Evolutionary conservation across 2,888 invertebrate species (phyloP), one percentile per base, ranked within the genome.

Genomic region (Petrophora chlorosata): DNA sequence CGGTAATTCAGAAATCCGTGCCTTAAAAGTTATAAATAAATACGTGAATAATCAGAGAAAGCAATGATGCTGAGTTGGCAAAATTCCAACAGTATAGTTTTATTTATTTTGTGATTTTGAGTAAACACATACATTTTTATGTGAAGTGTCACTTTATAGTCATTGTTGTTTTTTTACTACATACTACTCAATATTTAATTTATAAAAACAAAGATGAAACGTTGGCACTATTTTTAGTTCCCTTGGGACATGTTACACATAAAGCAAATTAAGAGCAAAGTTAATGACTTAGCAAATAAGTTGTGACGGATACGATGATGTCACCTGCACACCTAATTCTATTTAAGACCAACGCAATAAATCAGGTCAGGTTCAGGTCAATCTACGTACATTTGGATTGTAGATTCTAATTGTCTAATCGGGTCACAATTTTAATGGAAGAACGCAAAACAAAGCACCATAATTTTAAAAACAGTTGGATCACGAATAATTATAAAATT

Each of bases 1-100:
- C 19, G 15, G 23, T 30, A 29, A 34, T 49, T 32, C 30, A 48
- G 5, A 52, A 48, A 42, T 36, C 26, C 28, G 12, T 50, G 35
- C 30, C 44, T 47, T 46, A 30, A 63, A 56, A 61, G 3, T 61
- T 65, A 65, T 73, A 76, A 75, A 77, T 77, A 76, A 73, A 61
- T 60, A 33, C 39, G 63, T 70, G 73, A 76, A 72, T 73, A 76
- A 75, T 68, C 64, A 59, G 63, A 48, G 59, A 73, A 70, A 69
- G 63, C 52, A 62, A 57, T 65, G 57, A 56, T 58, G 47, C 46
- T 51, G 28, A 45, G 51, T 64, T 81, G 79, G 79, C 78, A 64
- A 35, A 12, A 40, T 23, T 69, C 76, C 78, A 79, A 63, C 41
- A 58, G 25, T 57, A 67, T 61, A 60, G 46, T 45, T 65, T 65